A percentile compares a stretch with the other conserved stretches of the same genome.
Conservation (phyloP, 2,113 vertebrate genomes). For the Oceanodroma tethys region DNA sequence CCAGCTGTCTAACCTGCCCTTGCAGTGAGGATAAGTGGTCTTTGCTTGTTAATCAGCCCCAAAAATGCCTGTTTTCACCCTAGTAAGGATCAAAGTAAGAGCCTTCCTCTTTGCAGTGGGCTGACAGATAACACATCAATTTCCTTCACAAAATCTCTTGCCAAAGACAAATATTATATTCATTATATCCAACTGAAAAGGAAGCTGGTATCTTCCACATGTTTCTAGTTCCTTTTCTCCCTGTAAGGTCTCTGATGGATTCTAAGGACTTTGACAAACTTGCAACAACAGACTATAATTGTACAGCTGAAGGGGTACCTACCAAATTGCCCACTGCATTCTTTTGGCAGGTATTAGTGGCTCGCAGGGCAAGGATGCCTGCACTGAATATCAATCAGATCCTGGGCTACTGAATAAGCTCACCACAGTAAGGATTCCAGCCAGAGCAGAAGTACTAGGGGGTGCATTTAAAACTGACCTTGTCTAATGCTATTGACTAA, state of each 20-base stretch:
- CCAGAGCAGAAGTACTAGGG: not conserved
- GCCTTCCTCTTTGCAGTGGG: not conserved
- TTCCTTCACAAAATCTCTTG: not conserved
- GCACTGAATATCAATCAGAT: not conserved
- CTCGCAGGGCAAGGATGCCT: not conserved
- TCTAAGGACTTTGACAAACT: not conserved
- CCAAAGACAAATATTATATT: not conserved
- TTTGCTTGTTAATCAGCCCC: not conserved
- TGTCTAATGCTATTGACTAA: not conserved
- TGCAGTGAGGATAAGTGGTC: not conserved
- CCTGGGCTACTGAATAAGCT: not conserved
- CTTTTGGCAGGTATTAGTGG: not conserved
- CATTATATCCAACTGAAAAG: not conserved
- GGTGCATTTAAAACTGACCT: not conserved
- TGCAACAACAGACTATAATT: not conserved
- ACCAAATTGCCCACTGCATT: not conserved
- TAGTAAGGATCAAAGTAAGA: not conserved
- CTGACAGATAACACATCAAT: not conserved
- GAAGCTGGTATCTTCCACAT: not conserved
- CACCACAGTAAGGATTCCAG: not conserved
- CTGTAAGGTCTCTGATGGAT: not conserved
- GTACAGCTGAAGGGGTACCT: not conserved
- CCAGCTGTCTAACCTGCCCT: not conserved
- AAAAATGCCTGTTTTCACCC: not conserved
- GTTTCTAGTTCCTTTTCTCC: not conserved